Conservation (phyloP, 2,888 invertebrate species). For the Acleris holmiana region DNA sequence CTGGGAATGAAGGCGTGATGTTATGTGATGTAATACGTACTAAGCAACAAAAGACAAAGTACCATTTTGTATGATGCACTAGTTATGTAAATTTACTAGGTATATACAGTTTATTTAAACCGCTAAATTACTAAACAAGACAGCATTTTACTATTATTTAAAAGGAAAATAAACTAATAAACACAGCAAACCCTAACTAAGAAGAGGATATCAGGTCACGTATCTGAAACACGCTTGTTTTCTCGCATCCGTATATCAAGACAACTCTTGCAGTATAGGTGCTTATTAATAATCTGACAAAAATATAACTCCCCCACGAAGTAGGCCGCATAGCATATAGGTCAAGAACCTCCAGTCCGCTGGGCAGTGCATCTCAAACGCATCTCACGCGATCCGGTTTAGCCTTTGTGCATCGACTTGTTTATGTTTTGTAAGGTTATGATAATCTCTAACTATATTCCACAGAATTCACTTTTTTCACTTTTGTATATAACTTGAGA, state of each 20-base stretch:
- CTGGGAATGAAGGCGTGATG: too few species aligned
- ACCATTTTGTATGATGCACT: too few species aligned
- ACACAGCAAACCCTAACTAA: too few species aligned
- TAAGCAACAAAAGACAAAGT: too few species aligned
- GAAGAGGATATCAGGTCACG: not conserved
- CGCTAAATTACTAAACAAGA: too few species aligned
- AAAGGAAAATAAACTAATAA: too few species aligned
- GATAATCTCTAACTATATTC: conserved; percentile 14
- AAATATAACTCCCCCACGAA: conserved; percentile 51
- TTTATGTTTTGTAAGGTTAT: conserved; percentile 31
- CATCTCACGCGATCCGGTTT: conserved; percentile 55
- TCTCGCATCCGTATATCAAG: not conserved
- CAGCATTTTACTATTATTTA: too few species aligned
- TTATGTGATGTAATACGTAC: too few species aligned
- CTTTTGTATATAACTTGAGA: too few species aligned
- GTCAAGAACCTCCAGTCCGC: conserved; percentile 66
- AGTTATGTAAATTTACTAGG: too few species aligned
- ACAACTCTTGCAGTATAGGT: conserved; percentile 10
- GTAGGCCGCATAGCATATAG: conserved; percentile 54
- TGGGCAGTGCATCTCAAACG: conserved; percentile 51
- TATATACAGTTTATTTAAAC: too few species aligned
- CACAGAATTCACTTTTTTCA: too few species aligned
- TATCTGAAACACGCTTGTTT: not conserved
- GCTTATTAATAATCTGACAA: conserved; percentile 45
- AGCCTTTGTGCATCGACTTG: conserved; percentile 39